Evolutionary conservation across 2,113 vertebrate genomes (phyloP), one percentile per base, ranked within the genome.

Genomic region (Gavia stellata): DNA sequence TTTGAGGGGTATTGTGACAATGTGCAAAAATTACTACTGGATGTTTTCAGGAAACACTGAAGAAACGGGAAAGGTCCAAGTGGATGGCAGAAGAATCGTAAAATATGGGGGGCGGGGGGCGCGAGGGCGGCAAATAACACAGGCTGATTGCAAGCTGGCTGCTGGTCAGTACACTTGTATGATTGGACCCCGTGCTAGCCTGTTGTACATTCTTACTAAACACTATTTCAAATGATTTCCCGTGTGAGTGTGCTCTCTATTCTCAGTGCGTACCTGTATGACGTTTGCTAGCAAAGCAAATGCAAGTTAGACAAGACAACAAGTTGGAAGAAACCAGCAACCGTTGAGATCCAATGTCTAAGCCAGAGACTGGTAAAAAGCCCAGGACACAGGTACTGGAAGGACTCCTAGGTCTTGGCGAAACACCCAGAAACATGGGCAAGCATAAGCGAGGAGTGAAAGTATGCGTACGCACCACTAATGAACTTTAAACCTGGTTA

Each of bases 381-480:
- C 9, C 59, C 47, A 52, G 44, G 53, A 36, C 26, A 38, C 18
- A 47, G 25, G 21, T 15, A 74, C 25, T 19, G 19, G 23, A 75
- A 75, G 31, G 67, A 38, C 29, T 53, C 29, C 7, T 16, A 53
- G 44, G 18, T 29, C 80, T 47, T 31, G 34, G 55, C 3, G 1
- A 74, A 91, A 74, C 21, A 75, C 38, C 11, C 62, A 44, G 56
- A 55, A 59, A 59, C 0, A 1, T 6, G 5, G 24, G 33, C 31
- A 38, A 65, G 45, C 23, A 20, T 0, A 2, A 63, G 31, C 10
- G 49, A 10, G 24, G 16, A 89, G 67, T 23, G 23, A 73, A 5
- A 75, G 31, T 44, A 85, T 2, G 3, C 2, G 0, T 29, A 44
- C 3, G 4, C 1, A 2, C 12, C 50, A n/a, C n/a, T 73, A 52